Conservation (phyloP, 2,113 vertebrate genomes). For the human region DNA sequence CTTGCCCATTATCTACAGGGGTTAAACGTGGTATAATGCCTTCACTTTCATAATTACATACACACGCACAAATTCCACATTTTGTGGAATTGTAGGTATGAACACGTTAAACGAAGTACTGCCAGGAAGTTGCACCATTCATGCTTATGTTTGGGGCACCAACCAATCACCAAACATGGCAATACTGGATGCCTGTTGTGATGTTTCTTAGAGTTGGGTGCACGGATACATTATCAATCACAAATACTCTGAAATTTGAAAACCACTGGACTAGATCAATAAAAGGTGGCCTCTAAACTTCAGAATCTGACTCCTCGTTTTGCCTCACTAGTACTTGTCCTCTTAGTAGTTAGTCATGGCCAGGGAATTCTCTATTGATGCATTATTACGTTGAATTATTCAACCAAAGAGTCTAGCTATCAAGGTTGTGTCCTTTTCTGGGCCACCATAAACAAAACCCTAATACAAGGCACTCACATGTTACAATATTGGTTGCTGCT, state of each 20-base stretch:
- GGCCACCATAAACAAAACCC: constrained; percentile 9
- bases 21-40: background rate
- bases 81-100: background rate
- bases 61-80: background rate
- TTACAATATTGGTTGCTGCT: background rate
- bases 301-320: background rate
- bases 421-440: constrained; percentile 11
- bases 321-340: background rate
- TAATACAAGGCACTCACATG: background rate
- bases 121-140: background rate
- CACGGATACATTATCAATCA: background rate
- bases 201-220: background rate
- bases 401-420: background rate
- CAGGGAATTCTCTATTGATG: background rate
- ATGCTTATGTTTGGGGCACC: background rate
- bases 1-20: background rate
- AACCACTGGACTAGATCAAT: background rate
- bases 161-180: background rate
- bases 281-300: background rate
- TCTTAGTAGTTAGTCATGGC: background rate
- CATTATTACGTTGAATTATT: background rate
- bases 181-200: background rate
- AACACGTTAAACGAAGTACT: background rate
- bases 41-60: background rate
- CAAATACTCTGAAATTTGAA: background rate